Evolutionary conservation across 2,888 invertebrate species (phyloP), one percentile per base, ranked within the genome.

Genomic region (Ichneumon xanthorius): DNA sequence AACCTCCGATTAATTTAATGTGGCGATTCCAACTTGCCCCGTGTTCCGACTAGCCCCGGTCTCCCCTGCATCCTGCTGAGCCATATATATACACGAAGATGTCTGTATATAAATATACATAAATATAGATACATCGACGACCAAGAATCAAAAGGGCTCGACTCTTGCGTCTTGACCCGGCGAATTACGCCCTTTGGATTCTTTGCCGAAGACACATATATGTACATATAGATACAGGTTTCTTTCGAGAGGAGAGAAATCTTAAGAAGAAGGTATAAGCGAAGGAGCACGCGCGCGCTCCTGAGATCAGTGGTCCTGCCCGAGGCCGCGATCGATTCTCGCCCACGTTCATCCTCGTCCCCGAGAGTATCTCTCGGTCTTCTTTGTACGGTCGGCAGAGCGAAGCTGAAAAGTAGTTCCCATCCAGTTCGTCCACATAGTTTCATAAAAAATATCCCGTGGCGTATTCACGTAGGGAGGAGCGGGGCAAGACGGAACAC

Each of bases 281-380:
- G 73, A 80, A 73, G 71, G 40, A 75, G 70, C 50, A 71, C 75
- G 68, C 63, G 45, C 71, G 61, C 70, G 53, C 72, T 19, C 45
- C 26, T 2, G 19, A 71, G 71, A 84, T 53, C 50, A 63, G 61
- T 30, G 80, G 71, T 76, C 75, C 84, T 68, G 58, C 61, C 67
- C 58, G 67, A 73, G 73, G 80, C 58, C 53, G 67, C 53, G 61
- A 78, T 78, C 82, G 82, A 65, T 84, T 76, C 80, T 75, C 84
- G 84, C 84, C 84, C 84, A 84, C 84, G 84, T 84, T 70, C 63
- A 61, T 61, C 61, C 61, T 61, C 61, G 30, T 61, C 61, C 61
- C 61, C 55, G 22, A 11, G n/a, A 22, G 55, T 11, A 61, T 61
- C 61, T 61, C 61, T 61, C 61, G 26, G 61, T 65, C 61, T 14